phyloP scores from a whole-genome alignment of 1,140 invertebrate genomes.

The Tetranychus cinnabarinus region DNA sequence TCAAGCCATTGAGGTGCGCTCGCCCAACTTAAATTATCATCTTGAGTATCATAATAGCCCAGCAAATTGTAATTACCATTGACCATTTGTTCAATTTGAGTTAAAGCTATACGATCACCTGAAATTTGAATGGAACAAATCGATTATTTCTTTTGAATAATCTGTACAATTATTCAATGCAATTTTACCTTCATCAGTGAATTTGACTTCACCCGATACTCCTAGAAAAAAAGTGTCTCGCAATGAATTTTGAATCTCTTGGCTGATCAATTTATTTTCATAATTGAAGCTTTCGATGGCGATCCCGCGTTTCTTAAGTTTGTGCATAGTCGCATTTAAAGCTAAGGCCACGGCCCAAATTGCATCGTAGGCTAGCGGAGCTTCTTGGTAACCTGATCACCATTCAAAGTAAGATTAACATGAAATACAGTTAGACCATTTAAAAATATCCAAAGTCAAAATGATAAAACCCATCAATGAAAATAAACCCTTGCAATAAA shows the following conservation, averaged over 20 bases:
- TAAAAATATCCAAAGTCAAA: too few relatives aligned
- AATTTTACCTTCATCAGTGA: conserved; percentile 8
- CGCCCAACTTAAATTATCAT: conserved; percentile 80
- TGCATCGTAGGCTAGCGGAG: conserved; percentile 92
- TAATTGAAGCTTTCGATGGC: conserved; percentile 93
- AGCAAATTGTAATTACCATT: conserved; percentile 80
- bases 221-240: conserved; percentile 67
- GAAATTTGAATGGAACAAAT: conserved; percentile 23
- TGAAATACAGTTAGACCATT: too few relatives aligned
- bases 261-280: conserved; percentile 73
- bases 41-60: conserved; percentile 88
- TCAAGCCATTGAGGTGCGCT: conserved; percentile 53
- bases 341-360: conserved; percentile 92
- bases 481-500: too few relatives aligned
- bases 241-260: conserved; percentile 93
- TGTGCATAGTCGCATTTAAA: conserved; percentile 84
- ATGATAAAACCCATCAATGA: too few relatives aligned
- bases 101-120: conserved; percentile 94
- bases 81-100: conserved; percentile 87
- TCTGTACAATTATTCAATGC: conserved; percentile 12
- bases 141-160: conserved; percentile 25
- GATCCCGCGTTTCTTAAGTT: conserved; percentile 44
- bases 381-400: conserved; percentile 61
- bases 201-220: conserved; percentile 36
- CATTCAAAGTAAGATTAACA: too few relatives aligned